phyloP scores from a whole-genome alignment of 2,797 vertebrate species.

The Limnodromus scolopaceus region DNA sequence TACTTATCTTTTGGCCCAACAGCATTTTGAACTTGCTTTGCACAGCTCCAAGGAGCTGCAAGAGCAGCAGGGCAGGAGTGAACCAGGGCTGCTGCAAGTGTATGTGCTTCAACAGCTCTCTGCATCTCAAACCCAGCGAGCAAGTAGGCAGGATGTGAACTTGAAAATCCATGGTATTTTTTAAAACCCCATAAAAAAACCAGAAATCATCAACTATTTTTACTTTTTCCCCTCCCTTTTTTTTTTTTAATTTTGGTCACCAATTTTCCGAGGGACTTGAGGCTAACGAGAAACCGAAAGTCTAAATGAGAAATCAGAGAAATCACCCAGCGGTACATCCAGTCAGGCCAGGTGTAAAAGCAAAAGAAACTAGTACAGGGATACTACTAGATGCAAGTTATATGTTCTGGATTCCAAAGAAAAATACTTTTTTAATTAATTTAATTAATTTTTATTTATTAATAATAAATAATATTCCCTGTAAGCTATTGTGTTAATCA shows the following conservation, averaged over 20 bases:
- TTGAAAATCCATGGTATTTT: not conserved
- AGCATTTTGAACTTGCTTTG: not conserved
- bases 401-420: not conserved
- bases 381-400: not conserved
- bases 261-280: not conserved
- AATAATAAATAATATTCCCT: too few species aligned
- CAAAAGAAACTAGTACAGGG: not conserved
- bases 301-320: not conserved
- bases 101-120: not conserved
- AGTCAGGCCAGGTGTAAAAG: not conserved
- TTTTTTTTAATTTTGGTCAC: not conserved
- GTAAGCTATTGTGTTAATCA: not conserved
- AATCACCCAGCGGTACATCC: not conserved
- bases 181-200: not conserved
- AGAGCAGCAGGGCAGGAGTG: not conserved
- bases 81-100: not conserved
- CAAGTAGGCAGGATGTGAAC: fast-evolving
- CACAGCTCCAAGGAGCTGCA: not conserved
- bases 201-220: not conserved
- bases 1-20: not conserved
- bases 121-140: not conserved
- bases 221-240: not conserved
- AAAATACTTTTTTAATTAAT: not conserved
- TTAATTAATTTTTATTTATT: not conserved
- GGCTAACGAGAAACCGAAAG: not conserved